Percentiles rank a stretch among this genome's conserved stretches.
Conservation (phyloP, 2,113 vertebrate genomes). For the Tenebrosternarchus preto region DNA sequence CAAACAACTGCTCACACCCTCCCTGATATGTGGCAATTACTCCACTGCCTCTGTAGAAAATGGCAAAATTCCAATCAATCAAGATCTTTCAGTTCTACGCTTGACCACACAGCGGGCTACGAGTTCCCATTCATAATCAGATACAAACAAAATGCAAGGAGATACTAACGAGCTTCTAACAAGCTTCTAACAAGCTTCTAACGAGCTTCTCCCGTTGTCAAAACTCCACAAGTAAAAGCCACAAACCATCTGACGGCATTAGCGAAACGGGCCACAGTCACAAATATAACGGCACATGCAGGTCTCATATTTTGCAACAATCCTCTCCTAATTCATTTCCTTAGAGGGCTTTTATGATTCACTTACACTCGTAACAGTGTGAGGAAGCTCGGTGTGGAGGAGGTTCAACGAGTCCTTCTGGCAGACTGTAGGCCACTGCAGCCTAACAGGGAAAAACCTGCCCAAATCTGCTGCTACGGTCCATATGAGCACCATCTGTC, state of each 20-base stretch:
- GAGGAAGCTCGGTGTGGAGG: too few species aligned
- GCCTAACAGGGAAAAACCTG: not conserved
- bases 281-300: too few species aligned
- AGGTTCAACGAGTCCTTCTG: not conserved
- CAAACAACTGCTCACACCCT: slow-evolving; percentile 14
- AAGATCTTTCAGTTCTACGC: not conserved
- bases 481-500: not conserved
- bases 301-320: too few species aligned
- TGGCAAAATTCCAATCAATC: not conserved
- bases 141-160: too few species aligned
- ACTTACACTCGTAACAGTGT: not conserved
- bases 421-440: not conserved
- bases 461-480: not conserved
- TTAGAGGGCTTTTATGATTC: not conserved
- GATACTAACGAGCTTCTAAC: too few species aligned
- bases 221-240: too few species aligned
- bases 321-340: not conserved
- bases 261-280: too few species aligned
- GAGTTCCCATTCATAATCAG: not conserved
- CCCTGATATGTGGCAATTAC: not conserved
- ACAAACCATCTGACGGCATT: too few species aligned
- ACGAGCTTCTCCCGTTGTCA: too few species aligned
- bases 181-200: too few species aligned
- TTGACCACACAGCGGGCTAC: too few species aligned
- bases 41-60: slow-evolving; percentile 1